Evolutionary conservation across 2,888 invertebrate species (phyloP).

Genomic region (Ceriagrion tenellum): DNA sequence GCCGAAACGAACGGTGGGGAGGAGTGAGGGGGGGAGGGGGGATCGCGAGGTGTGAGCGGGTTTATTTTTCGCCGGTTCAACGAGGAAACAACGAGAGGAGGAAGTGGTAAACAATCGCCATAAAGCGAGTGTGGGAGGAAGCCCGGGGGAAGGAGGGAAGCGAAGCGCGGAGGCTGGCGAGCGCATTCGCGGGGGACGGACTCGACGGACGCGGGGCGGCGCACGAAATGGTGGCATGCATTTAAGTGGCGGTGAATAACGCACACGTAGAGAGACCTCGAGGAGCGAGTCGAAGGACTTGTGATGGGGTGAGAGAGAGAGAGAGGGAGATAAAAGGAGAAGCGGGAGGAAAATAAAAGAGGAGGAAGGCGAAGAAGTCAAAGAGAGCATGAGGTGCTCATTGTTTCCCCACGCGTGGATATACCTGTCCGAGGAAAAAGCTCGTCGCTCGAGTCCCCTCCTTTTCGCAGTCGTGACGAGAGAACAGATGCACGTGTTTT

Average conservation of each 20-base stretch:
- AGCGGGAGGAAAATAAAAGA: neutral
- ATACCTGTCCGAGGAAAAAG: neutral
- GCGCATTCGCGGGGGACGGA: neutral
- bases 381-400: neutral
- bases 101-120: conserved; percentile 53
- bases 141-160: neutral
- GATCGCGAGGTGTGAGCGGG: neutral
- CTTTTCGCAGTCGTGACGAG: conserved; percentile 34
- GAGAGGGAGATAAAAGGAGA: neutral
- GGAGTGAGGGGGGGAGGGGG: neutral
- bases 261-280: neutral
- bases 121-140: conserved; percentile 5
- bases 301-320: too few species aligned
- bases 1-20: neutral
- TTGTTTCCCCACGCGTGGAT: conserved; percentile 39
- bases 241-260: neutral
- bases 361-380: neutral
- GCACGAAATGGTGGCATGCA: conserved; percentile 6
- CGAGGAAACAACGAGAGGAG: conserved; percentile 24
- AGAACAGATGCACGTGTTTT: conserved; percentile 54
- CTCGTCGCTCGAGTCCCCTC: conserved; percentile 3
- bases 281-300: neutral
- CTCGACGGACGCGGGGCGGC: neutral
- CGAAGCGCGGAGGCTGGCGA: conserved; percentile 15
- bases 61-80: conserved; percentile 48